These are phyloP conservation scores for Stenurella melanura DNA, from an alignment of 2,888 invertebrate species.

Conservation along the genomic window DNA sequence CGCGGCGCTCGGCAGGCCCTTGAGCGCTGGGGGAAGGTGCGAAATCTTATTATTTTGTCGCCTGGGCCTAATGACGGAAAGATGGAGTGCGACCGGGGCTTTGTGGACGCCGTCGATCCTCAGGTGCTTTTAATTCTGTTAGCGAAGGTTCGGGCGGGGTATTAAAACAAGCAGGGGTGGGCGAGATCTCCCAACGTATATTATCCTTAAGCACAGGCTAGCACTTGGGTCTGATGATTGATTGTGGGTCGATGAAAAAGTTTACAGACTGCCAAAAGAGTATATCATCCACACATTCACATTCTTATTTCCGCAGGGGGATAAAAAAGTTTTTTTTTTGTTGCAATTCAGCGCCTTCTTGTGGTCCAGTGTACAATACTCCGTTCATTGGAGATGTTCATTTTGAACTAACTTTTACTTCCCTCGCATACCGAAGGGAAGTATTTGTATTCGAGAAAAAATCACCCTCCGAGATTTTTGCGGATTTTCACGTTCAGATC, in stretches of 20 bases:
- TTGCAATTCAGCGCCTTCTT: too few species aligned
- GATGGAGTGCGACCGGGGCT: neutral
- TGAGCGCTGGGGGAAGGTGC: neutral
- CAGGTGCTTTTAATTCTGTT: neutral
- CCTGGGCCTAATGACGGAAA: constrained; percentile 2
- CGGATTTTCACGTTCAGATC: too few species aligned
- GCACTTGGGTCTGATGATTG: neutral
- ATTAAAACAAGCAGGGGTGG: neutral
- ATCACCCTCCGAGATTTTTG: too few species aligned
- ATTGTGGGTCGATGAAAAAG: neutral
- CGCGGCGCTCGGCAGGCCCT: neutral
- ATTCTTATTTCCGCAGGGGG: neutral
- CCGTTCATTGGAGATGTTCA: too few species aligned
- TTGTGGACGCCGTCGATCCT: neutral
- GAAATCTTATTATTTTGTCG: constrained; percentile 2
- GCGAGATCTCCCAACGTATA: neutral
- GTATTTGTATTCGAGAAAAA: too few species aligned
- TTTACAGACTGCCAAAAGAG: neutral
- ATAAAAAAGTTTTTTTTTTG: neutral
- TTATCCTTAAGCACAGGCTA: neutral
- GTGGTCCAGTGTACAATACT: too few species aligned
- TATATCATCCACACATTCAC: neutral
- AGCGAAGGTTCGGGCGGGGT: neutral
- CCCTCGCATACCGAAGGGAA: too few species aligned
- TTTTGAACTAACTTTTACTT: too few species aligned